Base-by-base conservation (phyloP, 1,140 invertebrate genomes). In the Drosophila equinoxialis region DNA sequence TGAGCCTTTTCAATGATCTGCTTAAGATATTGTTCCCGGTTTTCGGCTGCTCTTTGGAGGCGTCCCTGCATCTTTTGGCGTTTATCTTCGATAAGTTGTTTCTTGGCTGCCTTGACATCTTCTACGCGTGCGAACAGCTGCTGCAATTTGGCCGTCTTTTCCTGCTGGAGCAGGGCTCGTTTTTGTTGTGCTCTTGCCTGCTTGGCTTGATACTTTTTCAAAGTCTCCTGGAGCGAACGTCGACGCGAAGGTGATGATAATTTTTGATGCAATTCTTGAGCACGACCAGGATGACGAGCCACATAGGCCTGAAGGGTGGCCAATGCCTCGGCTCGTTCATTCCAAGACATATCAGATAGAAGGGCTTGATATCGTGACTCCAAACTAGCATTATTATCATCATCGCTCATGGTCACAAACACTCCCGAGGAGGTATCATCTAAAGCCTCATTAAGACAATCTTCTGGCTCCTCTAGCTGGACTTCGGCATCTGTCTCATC, bases 1-100 rank as follows among this genome's bases (percentile, higher is more conserved):
- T 99, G 98, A 2, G 98, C 98, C 92, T 99, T 99, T 65, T 96
- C 95, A 1, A 98, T 96, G 76, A 98, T 97, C 70, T 96, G 96
- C 83, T 94, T 94, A 0, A 95, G 82, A 79, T 94, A 94, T 78
- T 96, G 94, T 62, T 96, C 96, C 20, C 98, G 94, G 90, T 99
- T 99, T 86, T 98, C 97, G 63, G 98, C 97, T 0, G 98, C 98
- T 74, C 96, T 94, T 82, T 97, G 96, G 62, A 99, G 93, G 79
- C 97, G 96, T 78, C 95, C 94, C 90, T 98, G 96, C 94, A 99
- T 96, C 71, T 96, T 94, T n/a, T 95, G 91, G 35, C 96, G 94
- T 67, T 96, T 96, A 82, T 98, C 96, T 77, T 97, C 95, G 74
- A 97, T 96, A 41, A 99, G 91, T 69, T 98, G 96, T 67, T 94